phyloP scores from a whole-genome alignment of 2,113 vertebrate genomes.

The Vidua chalybeata region DNA sequence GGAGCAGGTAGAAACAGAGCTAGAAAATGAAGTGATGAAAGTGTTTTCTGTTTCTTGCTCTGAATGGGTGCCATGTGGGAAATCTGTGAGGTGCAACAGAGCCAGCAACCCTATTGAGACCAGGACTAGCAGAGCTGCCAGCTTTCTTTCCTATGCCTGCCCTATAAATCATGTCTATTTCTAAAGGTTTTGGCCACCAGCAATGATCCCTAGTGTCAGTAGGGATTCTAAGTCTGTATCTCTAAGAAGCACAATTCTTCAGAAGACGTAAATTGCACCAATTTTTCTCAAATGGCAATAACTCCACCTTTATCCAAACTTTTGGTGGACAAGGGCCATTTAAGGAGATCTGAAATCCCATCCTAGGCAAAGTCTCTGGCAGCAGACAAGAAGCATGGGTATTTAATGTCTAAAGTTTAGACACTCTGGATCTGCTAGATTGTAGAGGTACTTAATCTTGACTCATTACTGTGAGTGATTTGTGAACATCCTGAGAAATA shows the following conservation, averaged over 20 bases:
- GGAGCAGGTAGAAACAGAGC: background rate
- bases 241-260: background rate
- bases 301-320: background rate
- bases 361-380: background rate
- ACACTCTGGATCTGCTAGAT: background rate
- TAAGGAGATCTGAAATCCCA: background rate
- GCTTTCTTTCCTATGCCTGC: background rate
- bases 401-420: background rate
- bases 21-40: background rate
- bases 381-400: background rate
- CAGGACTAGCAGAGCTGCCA: background rate
- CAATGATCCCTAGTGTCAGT: background rate
- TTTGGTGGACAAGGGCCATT: background rate
- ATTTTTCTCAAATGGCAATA: background rate
- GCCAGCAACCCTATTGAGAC: background rate
- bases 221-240: fast-evolving
- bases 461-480: background rate
- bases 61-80: background rate
- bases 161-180: background rate
- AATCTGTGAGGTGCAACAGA: background rate
- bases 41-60: background rate
- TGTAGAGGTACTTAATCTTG: background rate
- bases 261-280: background rate
- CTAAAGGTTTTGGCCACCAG: background rate
- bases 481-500: background rate